A percentile compares a stretch with the other conserved stretches of the same genome.
Evolutionary conservation across 1,140 invertebrate genomes (phyloP).

Genomic region (Drepana arcuata): DNA sequence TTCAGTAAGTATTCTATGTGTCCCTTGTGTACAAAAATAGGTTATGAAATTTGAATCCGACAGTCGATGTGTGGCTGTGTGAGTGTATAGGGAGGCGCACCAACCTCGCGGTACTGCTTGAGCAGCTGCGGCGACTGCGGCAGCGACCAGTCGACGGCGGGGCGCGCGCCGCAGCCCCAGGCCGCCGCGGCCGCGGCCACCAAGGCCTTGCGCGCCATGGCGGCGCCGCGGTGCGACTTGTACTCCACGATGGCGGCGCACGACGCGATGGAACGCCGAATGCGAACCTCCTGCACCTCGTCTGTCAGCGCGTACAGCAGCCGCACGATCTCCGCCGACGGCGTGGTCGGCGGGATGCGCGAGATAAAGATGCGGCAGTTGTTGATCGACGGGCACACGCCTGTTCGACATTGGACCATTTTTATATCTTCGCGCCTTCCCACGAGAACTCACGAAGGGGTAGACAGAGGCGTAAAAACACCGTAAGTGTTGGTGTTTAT

Average conservation of each 20-base stretch:
- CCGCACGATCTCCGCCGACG: slow-evolving; percentile 52
- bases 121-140: slow-evolving; percentile 54
- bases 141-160: slow-evolving; percentile 57
- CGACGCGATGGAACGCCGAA: slow-evolving; percentile 43
- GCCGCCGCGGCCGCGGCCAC: slow-evolving; percentile 50
- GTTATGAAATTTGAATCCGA: no score
- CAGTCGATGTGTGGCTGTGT: no score
- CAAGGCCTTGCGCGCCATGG: slow-evolving; percentile 55
- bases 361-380: slow-evolving; percentile 64
- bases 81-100: no score
- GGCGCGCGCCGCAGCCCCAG: slow-evolving; percentile 50
- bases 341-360: slow-evolving; percentile 48
- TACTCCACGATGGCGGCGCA: slow-evolving; percentile 59
- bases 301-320: slow-evolving; percentile 56
- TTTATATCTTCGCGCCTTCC: no score
- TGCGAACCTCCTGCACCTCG: slow-evolving; percentile 57
- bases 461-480: no score
- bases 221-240: slow-evolving; percentile 57
- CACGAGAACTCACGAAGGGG: no score
- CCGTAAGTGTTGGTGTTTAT: no score
- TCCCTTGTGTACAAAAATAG: no score
- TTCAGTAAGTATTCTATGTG: no score
- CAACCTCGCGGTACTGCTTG: slow-evolving; percentile 57
- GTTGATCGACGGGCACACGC: slow-evolving; percentile 60
- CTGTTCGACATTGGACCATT: no score